Evolutionary conservation across 1,140 invertebrate genomes (phyloP), one percentile per base, ranked within the genome.

Genomic region (Helicoverpa armigera): DNA sequence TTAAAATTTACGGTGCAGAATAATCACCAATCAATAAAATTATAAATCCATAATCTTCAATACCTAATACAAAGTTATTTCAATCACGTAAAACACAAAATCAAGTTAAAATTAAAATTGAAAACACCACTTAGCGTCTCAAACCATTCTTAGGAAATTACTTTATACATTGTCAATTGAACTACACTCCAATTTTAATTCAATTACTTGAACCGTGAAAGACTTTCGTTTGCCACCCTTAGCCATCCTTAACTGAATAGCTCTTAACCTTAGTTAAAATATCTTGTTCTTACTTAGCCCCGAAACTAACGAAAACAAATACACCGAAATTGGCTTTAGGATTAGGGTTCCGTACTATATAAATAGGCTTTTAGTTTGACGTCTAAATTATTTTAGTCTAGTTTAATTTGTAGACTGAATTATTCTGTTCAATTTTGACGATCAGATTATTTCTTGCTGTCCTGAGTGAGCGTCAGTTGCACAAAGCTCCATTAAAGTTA

Each of bases 261-360:
- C 63, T 31, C 43, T 48, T 67, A 43, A 48, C 63, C 43, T 43
- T 11, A 48, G 16, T 48, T 67, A 60, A 60, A 60, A 60, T 60
- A 60, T 60, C 58, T 60, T 60, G 53, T 54, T n/a, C 13, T 14
- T 23, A 58, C 31, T 65, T 48, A 2, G 4, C 29, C 9, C 13
- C n/a, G 35, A 50, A 50, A 18, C 63, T 23, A 50, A 50, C 16
- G 7, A 67, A 67, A 67, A 67, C 43, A 67, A 67, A 67, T 67
- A 67, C n/a, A 48, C 16, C 0, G 16, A 67, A 48, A 50, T 67
- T 67, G n/a, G 11, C 16, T 50, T 48, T 12, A 13, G 63, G 11
- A 1, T 16, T 50, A 3, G 31, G 63, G 43, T 67, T 67, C 63
- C n/a, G 43, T 12, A 9, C n/a, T 7, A 11, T 67, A 18, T 67